phyloP scores from a whole-genome alignment of 2,113 vertebrate species.

The Channa argus region DNA sequence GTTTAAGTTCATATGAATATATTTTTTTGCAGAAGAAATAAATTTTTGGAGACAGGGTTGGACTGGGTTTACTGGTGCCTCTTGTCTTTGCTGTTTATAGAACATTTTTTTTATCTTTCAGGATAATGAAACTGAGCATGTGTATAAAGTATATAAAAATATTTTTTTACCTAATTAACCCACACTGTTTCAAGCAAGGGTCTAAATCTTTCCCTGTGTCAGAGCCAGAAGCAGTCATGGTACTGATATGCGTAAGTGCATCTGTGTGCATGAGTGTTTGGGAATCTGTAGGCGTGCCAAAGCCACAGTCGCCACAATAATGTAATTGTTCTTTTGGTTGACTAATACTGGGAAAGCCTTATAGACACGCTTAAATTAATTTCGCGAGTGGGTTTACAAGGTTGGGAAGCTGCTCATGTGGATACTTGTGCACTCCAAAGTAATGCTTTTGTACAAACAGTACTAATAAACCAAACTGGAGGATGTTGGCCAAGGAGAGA shows the following conservation, averaged over 20 bases:
- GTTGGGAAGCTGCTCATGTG: constrained; percentile 40
- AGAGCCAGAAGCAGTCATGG: constrained; percentile 2
- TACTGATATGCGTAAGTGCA: neutral
- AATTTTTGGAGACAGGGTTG: too few relatives aligned
- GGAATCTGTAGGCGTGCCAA: neutral
- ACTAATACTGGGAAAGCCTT: constrained; percentile 48
- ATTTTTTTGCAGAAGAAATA: too few relatives aligned
- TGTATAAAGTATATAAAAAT: neutral
- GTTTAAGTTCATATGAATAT: too few relatives aligned
- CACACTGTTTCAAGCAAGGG: neutral
- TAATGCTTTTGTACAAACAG: constrained; percentile 32
- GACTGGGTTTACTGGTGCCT: too few relatives aligned
- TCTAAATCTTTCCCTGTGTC: neutral
- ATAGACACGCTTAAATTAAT: constrained; percentile 62
- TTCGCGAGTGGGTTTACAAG: constrained; percentile 55
- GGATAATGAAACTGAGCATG: neutral
- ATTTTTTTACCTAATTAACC: constrained; percentile 32
- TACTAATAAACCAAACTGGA: constrained; percentile 14
- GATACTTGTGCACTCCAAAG: constrained; percentile 16
- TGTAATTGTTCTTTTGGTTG: constrained; percentile 47
- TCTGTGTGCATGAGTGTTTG: neutral
- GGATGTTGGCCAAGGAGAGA: constrained; percentile 7
- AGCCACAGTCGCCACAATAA: constrained; percentile 14
- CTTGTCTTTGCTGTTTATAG: neutral
- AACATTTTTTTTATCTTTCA: neutral